phyloP scores from a whole-genome alignment of 2,797 vertebrate species.

The Synaphobranchus kaupii region DNA sequence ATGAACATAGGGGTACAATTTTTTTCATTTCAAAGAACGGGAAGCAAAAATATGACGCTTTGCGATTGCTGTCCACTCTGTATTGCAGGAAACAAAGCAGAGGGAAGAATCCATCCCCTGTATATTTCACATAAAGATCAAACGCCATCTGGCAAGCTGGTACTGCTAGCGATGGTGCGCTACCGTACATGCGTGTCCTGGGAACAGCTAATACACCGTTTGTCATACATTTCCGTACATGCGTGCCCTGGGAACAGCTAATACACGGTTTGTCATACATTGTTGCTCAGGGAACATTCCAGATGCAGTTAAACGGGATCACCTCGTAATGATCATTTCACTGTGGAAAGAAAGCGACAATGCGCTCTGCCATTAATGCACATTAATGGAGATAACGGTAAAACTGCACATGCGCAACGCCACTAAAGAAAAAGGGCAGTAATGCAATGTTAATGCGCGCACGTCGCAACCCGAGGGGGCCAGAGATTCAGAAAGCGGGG shows the following conservation, averaged over 20 bases:
- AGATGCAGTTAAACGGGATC: neutral
- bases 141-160: neutral
- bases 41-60: neutral
- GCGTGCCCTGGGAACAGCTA: neutral
- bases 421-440: neutral
- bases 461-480: neutral
- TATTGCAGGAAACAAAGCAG: neutral
- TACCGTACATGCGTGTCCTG: neutral
- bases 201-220: neutral
- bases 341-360: neutral
- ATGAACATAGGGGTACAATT: too few relatives aligned
- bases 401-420: neutral
- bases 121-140: neutral
- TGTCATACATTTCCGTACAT: neutral
- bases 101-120: neutral
- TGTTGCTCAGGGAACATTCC: neutral
- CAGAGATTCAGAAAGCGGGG: neutral
- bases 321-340: neutral
- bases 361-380: neutral
- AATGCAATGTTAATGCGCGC: neutral
- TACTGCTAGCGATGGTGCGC: too few relatives aligned
- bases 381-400: neutral
- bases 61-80: neutral
- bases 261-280: neutral
- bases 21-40: too few relatives aligned